Evolutionary conservation across 2,797 vertebrate genomes (phyloP), one percentile per base, ranked within the genome.

Genomic region (Sciurus vulgaris): DNA sequence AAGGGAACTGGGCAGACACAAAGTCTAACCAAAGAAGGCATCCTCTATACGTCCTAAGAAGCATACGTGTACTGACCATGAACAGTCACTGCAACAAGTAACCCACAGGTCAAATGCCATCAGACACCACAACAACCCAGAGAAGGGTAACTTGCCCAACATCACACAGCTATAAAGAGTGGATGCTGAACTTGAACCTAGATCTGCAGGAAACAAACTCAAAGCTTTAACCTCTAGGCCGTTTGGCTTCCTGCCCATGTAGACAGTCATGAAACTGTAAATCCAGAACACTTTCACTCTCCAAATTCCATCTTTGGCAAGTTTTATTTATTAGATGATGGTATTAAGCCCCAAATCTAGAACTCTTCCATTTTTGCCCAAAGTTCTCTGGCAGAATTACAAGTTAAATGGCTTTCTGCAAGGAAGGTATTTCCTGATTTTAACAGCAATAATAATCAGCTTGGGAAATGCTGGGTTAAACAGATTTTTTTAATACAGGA

Each of bases 391-490:
- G n/a, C 24, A 86, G 67, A 96, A 77, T 67, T 24, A 69, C 2
- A 74, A 73, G 41, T 51, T 30, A 61, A 85, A 51, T 76, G 33
- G 63, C 73, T 87, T 93, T 93, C 70, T 56, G 11, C 54, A 26
- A 91, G n/a, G 69, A 96, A 92, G 4, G 5, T 54, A 84, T 81
- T 94, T 95, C 24, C 83, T 70, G n/a, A 78, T 65, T 84, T 47
- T 70, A 84, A 63, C 8, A 69, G 54, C 49, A 26, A 10, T 63
- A 72, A 70, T 65, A 51, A 91, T 67, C 65, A 38, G 70, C 49
- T 59, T 73, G 65, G 44, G 73, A 88, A 96, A 94, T 35, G n/a
- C 35, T n/a, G 33, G 12, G 28, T 72, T 54, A 91, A 79, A 83
- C 13, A 65, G 13, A 81, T 78, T 78, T 61, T 77, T n/a, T 94